Conservation (phyloP, 2,888 invertebrate genomes). For the Callosobruchus maculatus region DNA sequence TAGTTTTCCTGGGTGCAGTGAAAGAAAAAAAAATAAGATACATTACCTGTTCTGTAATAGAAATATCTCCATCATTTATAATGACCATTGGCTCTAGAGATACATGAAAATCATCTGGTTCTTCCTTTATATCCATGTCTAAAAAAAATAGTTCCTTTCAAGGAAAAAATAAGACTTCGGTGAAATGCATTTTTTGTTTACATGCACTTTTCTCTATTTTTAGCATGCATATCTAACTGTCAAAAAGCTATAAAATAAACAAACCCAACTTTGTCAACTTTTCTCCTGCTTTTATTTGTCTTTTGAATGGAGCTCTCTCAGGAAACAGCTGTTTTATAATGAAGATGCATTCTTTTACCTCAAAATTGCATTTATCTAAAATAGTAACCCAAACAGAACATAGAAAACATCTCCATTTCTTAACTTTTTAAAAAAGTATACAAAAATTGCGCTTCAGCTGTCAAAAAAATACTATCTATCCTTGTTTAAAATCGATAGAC, state of each 20-base stretch:
- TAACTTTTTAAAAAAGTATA: slow-evolving; percentile 41
- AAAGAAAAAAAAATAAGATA: slow-evolving; percentile 5
- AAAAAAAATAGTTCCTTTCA: background rate
- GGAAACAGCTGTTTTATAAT: background rate
- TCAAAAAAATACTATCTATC: slow-evolving; percentile 31
- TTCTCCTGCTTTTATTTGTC: slow-evolving; percentile 11
- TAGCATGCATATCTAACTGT: slow-evolving; percentile 33
- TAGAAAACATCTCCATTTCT: slow-evolving; percentile 31
- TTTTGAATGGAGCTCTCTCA: background rate
- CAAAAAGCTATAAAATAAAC: slow-evolving; percentile 39
- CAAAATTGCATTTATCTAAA: slow-evolving; percentile 22
- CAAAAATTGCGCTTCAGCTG: slow-evolving; percentile 43
- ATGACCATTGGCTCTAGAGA: slow-evolving; percentile 41
- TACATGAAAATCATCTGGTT: slow-evolving; percentile 30
- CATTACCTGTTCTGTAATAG: slow-evolving; percentile 23
- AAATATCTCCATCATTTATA: slow-evolving; percentile 35
- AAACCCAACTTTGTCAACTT: slow-evolving; percentile 35
- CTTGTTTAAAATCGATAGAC: slow-evolving; percentile 8
- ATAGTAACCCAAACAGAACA: slow-evolving; percentile 37
- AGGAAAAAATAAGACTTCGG: slow-evolving; percentile 3
- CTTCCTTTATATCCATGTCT: slow-evolving; percentile 25
- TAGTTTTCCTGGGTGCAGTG: background rate
- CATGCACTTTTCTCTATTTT: slow-evolving; percentile 19
- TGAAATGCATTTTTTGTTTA: slow-evolving; percentile 13
- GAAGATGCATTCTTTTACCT: background rate